Base-by-base conservation (phyloP, 2,888 invertebrate genomes). In the Eilema caniola region DNA sequence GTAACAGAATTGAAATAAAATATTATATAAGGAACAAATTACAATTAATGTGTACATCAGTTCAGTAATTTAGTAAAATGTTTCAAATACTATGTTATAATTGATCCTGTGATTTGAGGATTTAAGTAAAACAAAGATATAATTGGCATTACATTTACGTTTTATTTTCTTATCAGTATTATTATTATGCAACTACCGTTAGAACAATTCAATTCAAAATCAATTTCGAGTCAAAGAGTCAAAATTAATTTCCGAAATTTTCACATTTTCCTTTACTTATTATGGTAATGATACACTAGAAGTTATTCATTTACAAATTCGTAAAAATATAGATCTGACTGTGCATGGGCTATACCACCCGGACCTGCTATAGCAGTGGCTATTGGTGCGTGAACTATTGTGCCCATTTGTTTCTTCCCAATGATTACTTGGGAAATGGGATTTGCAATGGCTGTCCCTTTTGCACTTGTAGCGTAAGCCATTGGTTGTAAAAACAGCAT, bases 351-450 rank as follows among this genome's bases (percentile, higher is more conserved):
- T 65, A 97, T 96, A 12, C 97, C 97, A 7, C 97, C 97, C 47
- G 97, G 97, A 10, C 97, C 97, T 3, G 96, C 97, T 7, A 97
- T 95, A 4, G 97, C 97, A 0, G 97, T 96, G 0, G 97, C 97
- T 73, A 96, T 95, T 3, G 97, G 97, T 75, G 96, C 95, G 85
- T 97, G 97, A 25, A 96, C 90, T 63, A 97, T 96, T 73, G 96
- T 96, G 0, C 96, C 97, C 70, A 95, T 93, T 60, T 95, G 95
- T 31, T 97, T 96, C 76, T 95, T 93, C 69, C 96, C 95, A 23
- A 97, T 90, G 37, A 97, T 88, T 12, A 97, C 97, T 78, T 95
- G 95, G 0, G 97, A 97, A 72, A 97, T 88, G 20, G 97, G 97
- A 67, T 96, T 96, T 3, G 97, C 97, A 70, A 97, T 95, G 60